phyloP scores from a whole-genome alignment of 2,113 vertebrate species.

The Candoia aspera region DNA sequence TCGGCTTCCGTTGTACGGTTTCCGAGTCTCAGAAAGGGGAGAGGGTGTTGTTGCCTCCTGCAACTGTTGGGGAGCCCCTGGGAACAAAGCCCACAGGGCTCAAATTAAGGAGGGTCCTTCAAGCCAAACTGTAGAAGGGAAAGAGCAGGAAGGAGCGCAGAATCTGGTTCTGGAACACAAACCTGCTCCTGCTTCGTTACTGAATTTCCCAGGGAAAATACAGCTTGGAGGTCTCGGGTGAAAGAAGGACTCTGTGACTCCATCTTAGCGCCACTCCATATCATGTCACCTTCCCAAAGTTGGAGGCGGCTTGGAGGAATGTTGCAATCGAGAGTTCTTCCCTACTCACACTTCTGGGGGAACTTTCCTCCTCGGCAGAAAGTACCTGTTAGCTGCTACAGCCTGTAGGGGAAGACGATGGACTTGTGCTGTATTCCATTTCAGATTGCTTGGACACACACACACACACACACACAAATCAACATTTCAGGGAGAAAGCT shows the following conservation, averaged over 20 bases:
- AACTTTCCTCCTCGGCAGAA: too few species aligned
- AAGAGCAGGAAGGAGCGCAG: neutral
- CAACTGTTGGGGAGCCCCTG: neutral
- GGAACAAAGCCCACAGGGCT: neutral
- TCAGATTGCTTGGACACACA: neutral
- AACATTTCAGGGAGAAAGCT: neutral
- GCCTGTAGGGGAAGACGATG: neutral
- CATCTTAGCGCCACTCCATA: neutral
- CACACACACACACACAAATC: neutral
- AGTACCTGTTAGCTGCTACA: neutral
- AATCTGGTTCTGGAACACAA: too few species aligned
- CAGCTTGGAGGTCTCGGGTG: neutral
- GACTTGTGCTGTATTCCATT: neutral
- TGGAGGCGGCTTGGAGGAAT: neutral
- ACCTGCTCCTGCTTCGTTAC: neutral
- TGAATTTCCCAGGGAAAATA: neutral
- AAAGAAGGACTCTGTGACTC: neutral
- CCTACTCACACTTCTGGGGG: too few species aligned
- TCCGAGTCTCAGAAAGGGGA: neutral
- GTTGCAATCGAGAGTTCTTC: neutral
- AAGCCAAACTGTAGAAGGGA: neutral
- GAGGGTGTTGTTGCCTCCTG: neutral
- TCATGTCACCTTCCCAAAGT: neutral
- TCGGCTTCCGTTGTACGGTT: neutral
- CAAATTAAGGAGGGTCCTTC: neutral